phyloP scores from a whole-genome alignment of 1,140 invertebrate genomes.

The Philopotamus ludificatus region DNA sequence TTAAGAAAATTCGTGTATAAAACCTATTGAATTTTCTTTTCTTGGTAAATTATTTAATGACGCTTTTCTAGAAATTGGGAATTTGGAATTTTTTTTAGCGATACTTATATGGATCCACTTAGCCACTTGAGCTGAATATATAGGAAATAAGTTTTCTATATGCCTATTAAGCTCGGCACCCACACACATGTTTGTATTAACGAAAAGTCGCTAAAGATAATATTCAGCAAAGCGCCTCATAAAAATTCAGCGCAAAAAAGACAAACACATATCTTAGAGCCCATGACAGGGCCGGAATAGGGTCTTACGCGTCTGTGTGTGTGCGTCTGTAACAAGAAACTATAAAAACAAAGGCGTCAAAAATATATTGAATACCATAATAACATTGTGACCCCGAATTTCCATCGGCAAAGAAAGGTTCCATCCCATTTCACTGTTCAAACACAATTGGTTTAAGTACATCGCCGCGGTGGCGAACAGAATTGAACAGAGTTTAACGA shows the following conservation, averaged over 20 bases:
- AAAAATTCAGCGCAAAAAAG: conserved; percentile 38
- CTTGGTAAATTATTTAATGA: no score
- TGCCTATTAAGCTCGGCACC: no score
- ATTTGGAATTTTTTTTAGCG: no score
- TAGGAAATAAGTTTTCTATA: no score
- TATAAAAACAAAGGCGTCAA: conserved; percentile 41
- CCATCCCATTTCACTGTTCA: conserved; percentile 42
- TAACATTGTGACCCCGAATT: conserved; percentile 42
- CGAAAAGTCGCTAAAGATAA: conserved; percentile 28
- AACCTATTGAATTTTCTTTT: no score
- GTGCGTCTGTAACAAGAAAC: conserved; percentile 33
- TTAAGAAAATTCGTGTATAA: no score
- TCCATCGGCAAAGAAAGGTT: conserved; percentile 41
- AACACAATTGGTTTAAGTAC: conserved; percentile 42
- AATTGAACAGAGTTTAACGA: no score
- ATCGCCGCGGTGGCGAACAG: conserved; percentile 29
- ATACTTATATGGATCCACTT: no score
- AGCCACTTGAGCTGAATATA: no score
- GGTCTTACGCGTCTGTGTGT: no score
- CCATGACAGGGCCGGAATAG: conserved; percentile 20
- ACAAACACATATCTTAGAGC: conserved; percentile 40
- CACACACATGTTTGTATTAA: background rate
- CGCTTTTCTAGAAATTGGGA: no score
- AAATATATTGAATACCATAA: conserved; percentile 37
- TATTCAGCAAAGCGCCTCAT: conserved; percentile 33